These are phyloP conservation scores for Petrophora chlorosata DNA, from an alignment of 2,888 invertebrate species.

Conservation along the genomic window DNA sequence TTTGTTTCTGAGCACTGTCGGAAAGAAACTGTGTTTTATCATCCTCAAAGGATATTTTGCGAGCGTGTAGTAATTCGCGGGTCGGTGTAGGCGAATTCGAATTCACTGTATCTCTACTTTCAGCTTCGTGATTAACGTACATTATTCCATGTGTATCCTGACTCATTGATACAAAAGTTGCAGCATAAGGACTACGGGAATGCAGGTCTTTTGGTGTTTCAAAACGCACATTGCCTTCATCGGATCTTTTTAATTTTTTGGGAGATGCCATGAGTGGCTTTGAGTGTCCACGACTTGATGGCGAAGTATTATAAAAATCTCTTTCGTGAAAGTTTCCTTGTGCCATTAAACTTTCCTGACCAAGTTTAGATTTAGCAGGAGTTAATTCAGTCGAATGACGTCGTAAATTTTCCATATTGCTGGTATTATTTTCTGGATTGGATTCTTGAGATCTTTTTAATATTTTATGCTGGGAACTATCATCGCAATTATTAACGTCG, in stretches of 20 bases:
- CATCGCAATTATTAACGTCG: not conserved
- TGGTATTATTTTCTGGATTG: not conserved
- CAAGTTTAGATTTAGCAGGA: not conserved
- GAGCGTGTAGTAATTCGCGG: not conserved
- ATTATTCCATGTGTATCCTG: not conserved
- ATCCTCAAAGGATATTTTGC: not conserved
- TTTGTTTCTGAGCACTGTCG: not conserved
- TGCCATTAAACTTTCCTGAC: not conserved
- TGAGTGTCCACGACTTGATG: not conserved
- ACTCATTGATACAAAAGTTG: not conserved
- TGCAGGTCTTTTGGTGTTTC: not conserved
- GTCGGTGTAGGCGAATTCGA: not conserved
- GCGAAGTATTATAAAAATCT: not conserved
- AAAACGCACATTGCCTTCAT: not conserved
- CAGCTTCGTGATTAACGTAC: not conserved
- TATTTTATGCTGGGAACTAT: not conserved
- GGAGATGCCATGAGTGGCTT: not conserved
- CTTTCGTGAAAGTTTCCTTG: not conserved
- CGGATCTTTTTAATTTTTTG: not conserved
- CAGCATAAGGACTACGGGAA: not conserved
- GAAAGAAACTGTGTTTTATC: not conserved
- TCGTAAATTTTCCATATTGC: not conserved
- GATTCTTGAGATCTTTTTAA: not conserved
- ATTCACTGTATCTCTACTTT: not conserved
- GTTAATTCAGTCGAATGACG: slow-evolving; percentile 3